Evolutionary conservation across 2,888 invertebrate genomes (phyloP).

Genomic region (Thymelicus lineola): DNA sequence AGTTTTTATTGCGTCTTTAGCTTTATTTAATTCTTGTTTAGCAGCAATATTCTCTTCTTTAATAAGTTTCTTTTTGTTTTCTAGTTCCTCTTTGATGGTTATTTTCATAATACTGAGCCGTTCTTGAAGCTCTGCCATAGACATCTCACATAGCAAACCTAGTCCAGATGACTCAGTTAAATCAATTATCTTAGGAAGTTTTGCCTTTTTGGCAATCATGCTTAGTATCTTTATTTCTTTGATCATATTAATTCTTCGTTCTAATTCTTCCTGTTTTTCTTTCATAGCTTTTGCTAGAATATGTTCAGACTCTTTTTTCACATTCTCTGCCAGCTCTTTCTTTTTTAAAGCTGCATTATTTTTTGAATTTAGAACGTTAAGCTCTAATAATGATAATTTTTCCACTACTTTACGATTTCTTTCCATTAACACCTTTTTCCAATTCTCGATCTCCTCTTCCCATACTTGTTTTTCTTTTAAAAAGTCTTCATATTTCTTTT

Average conservation of each 20-base stretch:
- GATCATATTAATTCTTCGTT: slow-evolving; percentile 75
- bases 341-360: slow-evolving; percentile 58
- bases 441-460: slow-evolving; percentile 78
- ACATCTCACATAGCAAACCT: slow-evolving; percentile 87
- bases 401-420: slow-evolving; percentile 78
- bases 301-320: slow-evolving; percentile 65
- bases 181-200: slow-evolving; percentile 82
- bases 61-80: slow-evolving; percentile 75
- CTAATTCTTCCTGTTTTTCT: slow-evolving; percentile 77
- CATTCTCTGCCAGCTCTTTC: slow-evolving; percentile 61
- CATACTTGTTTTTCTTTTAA: slow-evolving; percentile 78
- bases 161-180: slow-evolving; percentile 84
- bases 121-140: slow-evolving; percentile 86
- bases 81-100: slow-evolving; percentile 80
- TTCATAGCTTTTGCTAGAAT: slow-evolving; percentile 68
- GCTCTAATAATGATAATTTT: slow-evolving; percentile 64
- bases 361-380: slow-evolving; percentile 64
- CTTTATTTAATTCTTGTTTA: slow-evolving; percentile 75
- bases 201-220: slow-evolving; percentile 79
- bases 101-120: slow-evolving; percentile 79
- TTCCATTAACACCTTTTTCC: slow-evolving; percentile 76
- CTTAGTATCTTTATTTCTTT: slow-evolving; percentile 81
- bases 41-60: slow-evolving; percentile 70
- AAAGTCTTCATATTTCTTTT: slow-evolving; percentile 78
- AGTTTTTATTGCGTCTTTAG: slow-evolving; percentile 71